Evolutionary conservation across 2,797 vertebrate species (phyloP).

Genomic region (Mormyrus hasselquistii): DNA sequence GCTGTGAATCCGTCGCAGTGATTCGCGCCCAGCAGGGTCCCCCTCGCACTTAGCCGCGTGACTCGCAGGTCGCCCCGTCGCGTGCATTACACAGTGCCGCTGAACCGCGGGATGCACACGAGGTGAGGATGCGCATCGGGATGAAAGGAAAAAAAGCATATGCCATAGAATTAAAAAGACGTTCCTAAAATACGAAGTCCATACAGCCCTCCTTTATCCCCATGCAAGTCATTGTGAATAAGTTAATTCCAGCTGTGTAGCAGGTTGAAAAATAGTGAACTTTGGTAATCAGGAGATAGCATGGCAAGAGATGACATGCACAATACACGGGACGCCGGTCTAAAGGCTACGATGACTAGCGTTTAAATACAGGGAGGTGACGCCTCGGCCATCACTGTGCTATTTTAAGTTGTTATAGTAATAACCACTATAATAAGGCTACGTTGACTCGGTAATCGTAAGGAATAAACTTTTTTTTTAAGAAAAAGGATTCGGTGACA

Average conservation of each 20-base stretch:
- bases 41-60: constrained; percentile 30
- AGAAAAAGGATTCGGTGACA: background rate
- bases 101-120: constrained; percentile 19
- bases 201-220: background rate
- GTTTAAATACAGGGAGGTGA: constrained; percentile 31
- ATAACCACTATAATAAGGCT: background rate
- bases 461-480: background rate
- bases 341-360: background rate
- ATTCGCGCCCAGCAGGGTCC: constrained; percentile 36
- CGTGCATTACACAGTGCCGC: constrained; percentile 37
- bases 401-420: background rate
- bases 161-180: background rate
- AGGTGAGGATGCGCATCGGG: constrained; percentile 16
- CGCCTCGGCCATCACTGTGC: background rate
- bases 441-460: background rate
- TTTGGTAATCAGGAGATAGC: background rate
- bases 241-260: background rate
- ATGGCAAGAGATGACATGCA: background rate
- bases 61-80: constrained; percentile 27
- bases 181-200: background rate
- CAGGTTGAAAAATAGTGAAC: background rate
- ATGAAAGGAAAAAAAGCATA: background rate
- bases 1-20: constrained; percentile 27
- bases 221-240: background rate
- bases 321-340: background rate